Evolutionary conservation across 2,888 invertebrate genomes (phyloP).

Genomic region (Morpho achilles): DNA sequence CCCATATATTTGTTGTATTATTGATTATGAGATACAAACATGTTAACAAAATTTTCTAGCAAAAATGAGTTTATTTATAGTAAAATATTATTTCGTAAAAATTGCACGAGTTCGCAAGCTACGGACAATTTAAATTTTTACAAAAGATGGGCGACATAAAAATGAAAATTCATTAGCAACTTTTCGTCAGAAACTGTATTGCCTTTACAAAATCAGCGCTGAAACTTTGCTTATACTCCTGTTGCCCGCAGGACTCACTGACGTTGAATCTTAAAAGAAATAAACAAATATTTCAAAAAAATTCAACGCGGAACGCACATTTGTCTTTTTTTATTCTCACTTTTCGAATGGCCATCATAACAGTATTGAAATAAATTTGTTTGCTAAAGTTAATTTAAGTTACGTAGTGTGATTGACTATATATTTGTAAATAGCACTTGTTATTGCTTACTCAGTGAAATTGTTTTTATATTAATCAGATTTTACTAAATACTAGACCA

Average conservation of each 20-base stretch:
- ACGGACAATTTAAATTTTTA: conserved; percentile 9
- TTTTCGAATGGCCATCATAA: conserved; percentile 46
- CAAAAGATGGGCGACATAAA: conserved; percentile 25
- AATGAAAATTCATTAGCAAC: conserved; percentile 42
- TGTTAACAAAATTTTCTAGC: neutral
- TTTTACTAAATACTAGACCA: too few relatives aligned
- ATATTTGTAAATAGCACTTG: neutral
- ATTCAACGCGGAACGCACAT: conserved; percentile 50
- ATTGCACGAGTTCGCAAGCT: neutral
- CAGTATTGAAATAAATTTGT: conserved; percentile 35
- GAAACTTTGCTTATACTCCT: conserved; percentile 27
- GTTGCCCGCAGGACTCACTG: conserved; percentile 47
- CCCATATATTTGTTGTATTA: too few relatives aligned
- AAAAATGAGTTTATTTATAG: neutral
- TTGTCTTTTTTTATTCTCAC: conserved; percentile 60
- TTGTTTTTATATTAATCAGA: too few relatives aligned
- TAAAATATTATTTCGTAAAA: neutral
- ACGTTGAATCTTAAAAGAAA: conserved; percentile 54
- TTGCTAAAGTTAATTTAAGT: conserved; percentile 11
- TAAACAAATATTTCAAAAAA: conserved; percentile 68
- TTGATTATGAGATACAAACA: neutral
- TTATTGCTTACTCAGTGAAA: neutral
- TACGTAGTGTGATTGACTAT: conserved; percentile 3
- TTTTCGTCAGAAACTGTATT: conserved; percentile 45
- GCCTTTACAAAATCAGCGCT: conserved; percentile 42